phyloP scores from a whole-genome alignment of 2,113 vertebrate genomes.

The Syngnathus scovelli region DNA sequence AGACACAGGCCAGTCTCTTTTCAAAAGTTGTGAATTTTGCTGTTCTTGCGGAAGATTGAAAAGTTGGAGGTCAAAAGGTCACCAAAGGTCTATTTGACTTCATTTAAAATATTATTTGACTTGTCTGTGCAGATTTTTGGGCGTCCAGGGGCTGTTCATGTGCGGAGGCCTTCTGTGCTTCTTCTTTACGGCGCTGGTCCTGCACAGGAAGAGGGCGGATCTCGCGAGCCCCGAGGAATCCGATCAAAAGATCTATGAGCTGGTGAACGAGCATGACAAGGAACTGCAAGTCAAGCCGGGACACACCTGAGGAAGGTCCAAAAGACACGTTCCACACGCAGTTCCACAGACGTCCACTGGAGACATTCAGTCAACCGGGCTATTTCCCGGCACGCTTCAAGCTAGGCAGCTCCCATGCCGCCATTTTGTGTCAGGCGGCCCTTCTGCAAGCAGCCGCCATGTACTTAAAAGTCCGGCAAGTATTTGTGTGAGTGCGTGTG shows the following conservation, averaged over 20 bases:
- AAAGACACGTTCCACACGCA: not conserved
- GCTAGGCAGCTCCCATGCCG: not conserved
- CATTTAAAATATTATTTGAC: too few species aligned
- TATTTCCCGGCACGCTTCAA: not conserved
- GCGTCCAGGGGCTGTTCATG: slow-evolving; percentile 47
- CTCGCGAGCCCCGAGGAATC: fast-evolving
- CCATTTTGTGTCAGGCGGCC: not conserved
- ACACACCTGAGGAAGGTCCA: slow-evolving; percentile 25
- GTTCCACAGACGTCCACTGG: not conserved
- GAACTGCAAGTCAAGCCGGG: not conserved
- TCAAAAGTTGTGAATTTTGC: not conserved
- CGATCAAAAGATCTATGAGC: slow-evolving; percentile 8
- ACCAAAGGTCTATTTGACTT: not conserved
- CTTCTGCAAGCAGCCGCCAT: not conserved
- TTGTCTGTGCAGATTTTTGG: slow-evolving; percentile 48
- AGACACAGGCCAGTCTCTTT: slow-evolving; percentile 72
- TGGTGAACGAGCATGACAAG: slow-evolving; percentile 18
- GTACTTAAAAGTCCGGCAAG: not conserved
- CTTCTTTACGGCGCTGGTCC: slow-evolving; percentile 32
- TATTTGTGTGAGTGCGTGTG: not conserved
- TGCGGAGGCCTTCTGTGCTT: slow-evolving; percentile 51
- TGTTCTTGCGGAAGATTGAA: not conserved
- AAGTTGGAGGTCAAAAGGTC: not conserved
- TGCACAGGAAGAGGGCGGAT: slow-evolving; percentile 8
- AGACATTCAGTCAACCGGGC: too few species aligned